Evolutionary conservation across 2,113 vertebrate genomes (phyloP), one percentile per base, ranked within the genome.

Genomic region (Pterophyllum scalare): DNA sequence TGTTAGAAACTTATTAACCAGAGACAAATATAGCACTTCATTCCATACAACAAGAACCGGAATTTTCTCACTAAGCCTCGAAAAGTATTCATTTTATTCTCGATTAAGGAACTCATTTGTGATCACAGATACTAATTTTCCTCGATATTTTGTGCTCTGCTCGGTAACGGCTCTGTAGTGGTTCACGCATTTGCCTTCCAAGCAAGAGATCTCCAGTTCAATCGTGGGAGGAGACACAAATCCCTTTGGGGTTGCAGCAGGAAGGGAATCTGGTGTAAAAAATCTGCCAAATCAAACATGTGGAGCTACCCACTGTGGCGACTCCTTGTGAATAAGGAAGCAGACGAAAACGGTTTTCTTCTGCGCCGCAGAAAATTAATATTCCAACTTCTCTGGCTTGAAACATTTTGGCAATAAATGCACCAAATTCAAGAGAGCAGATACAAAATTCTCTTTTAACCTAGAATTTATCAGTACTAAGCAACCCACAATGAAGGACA

Each of bases 1-100:
- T 43, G 38, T 70, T 79, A 81, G 79, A 59, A 77, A 59, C 38
- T 59, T 64, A 75, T 61, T 76, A 64, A 75, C 74, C 74, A 54
- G 67, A 72, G 52, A 72, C 26, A 31, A 72, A 52, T 49, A n/a
- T 6, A 72, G 49, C 43, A 54, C 24, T 19, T 72, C 46, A 31
- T 24, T 72, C 0, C 6, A 52, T 54, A 33, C 3, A 4, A 52
- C 2, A 7, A n/a, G 43, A 65, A 65, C 13, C 13, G 14, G 13
- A 10, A 24, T 24, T 70, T 67, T 52, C 20, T 52, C 43, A 52
- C 46, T 8, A 8, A 52, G 28, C 46, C 11, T 5, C 17, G 5
- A 19, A 33, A 52, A 52, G 49, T 19, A 17, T 52, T 6, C 7
- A 52, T 19, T 52, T 52, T 15, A 19, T 19, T 72, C 52, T 28